Conservation (phyloP, 2,888 invertebrate genomes). For the Himalopsyche tibetana region DNA sequence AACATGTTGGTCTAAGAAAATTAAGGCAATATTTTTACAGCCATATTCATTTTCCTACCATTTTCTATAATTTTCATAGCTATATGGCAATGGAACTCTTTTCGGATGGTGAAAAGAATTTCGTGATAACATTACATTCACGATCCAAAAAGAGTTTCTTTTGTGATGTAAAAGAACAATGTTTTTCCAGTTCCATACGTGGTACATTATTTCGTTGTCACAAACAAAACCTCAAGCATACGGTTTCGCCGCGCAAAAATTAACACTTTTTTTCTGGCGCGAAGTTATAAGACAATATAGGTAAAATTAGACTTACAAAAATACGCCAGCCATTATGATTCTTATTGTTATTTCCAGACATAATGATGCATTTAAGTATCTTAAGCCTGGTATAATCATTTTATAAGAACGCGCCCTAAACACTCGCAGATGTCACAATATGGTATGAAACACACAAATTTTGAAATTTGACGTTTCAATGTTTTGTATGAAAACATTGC, state of each 20-base stretch:
- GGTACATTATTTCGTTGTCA: neutral
- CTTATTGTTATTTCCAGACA: slow-evolving; percentile 15
- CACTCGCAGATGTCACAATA: neutral
- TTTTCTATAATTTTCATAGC: no score
- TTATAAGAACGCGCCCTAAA: neutral
- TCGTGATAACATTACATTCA: no score
- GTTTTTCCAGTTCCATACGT: no score
- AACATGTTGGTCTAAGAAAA: no score
- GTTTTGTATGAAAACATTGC: slow-evolving; percentile 42
- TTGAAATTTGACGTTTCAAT: slow-evolving; percentile 38
- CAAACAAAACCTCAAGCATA: neutral
- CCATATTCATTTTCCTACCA: no score
- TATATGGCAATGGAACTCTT: no score
- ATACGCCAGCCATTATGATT: slow-evolving; percentile 3
- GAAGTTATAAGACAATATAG: neutral
- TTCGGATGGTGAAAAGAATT: no score
- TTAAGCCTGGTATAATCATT: slow-evolving; percentile 29
- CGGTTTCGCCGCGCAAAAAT: slow-evolving; percentile 16
- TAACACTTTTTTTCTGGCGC: neutral
- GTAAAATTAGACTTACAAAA: neutral
- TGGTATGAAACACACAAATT: neutral
- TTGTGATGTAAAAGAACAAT: no score
- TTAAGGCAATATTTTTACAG: no score
- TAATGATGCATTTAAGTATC: slow-evolving; percentile 14
- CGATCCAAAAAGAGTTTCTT: no score